Evolutionary conservation across 2,113 vertebrate species (phyloP), one percentile per base, ranked within the genome.

Genomic region (Eulemur macaco): DNA sequence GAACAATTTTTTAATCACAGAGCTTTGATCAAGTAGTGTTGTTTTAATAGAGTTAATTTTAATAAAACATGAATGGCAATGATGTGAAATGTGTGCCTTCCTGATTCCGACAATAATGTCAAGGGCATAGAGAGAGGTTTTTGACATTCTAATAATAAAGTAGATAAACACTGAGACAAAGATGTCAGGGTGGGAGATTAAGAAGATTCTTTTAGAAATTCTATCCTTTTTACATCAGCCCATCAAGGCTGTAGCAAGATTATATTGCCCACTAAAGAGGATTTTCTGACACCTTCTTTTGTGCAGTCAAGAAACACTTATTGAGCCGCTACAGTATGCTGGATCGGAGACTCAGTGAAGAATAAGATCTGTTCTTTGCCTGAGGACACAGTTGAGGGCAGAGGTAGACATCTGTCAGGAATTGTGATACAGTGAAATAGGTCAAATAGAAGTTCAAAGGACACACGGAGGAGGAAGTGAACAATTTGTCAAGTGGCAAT

Each of bases 21-120:
- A 78, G 80, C 29, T 95, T 93, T 96, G 31, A 96, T 86, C 47
- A 81, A 91, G 52, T 78, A 93, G 82, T n/a, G 27, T 10, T 45
- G 54, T 82, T 69, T 95, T 66, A 71, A 74, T 63, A 91, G 58
- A 37, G 21, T n/a, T 85, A 13, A 78, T 91, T 74, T 80, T 66
- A 93, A 97, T 95, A 86, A 96, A 97, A 94, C 7, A 66, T 37
- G 27, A 77, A 64, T 81, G 15, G 23, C 52, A 76, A 76, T 92
- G 21, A 66, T 10, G 8, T 52, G 47, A 89, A 86, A 39, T 71
- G 45, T 86, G 21, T 66, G 18, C 39, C n/a, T 89, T 92, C 68
- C 89, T 89, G 37, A 83, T 52, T 17, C 21, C 69, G 76, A 80
- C 34, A 77, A n/a, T 56, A 76, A 81, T 25, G n/a, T 66, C 31